phyloP scores from a whole-genome alignment of 2,888 invertebrate genomes.

The Cephus pulcher region DNA sequence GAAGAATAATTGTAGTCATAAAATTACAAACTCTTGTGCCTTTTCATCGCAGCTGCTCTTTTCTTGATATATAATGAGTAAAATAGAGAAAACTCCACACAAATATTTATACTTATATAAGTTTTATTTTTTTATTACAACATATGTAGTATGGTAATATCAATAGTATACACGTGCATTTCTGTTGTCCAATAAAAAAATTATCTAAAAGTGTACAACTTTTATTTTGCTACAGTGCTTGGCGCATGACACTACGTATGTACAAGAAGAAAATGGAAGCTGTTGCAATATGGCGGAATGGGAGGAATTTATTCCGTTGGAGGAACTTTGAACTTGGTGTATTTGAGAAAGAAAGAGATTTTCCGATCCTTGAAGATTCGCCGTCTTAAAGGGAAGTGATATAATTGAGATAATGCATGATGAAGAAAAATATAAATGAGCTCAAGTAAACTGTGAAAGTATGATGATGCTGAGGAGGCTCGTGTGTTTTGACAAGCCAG shows the following conservation, averaged over 20 bases:
- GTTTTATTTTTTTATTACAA: not conserved
- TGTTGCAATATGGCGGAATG: not conserved
- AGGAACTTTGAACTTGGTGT: not conserved
- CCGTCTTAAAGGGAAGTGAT: not conserved
- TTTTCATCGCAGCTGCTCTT: not conserved
- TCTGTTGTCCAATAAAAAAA: not conserved
- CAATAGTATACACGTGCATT: not conserved
- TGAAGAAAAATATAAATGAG: not conserved
- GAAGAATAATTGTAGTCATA: not conserved
- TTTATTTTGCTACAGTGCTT: not conserved
- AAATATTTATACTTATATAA: not conserved
- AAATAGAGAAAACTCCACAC: not conserved
- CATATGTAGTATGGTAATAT: not conserved
- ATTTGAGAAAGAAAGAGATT: not conserved
- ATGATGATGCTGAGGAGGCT: not conserved
- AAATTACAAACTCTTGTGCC: not conserved
- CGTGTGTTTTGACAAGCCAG: constrained; percentile 4
- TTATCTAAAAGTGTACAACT: not conserved
- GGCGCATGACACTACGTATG: not conserved
- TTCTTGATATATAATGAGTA: not conserved
- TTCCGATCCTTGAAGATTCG: not conserved
- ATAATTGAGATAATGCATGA: not conserved
- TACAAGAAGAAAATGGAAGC: not conserved
- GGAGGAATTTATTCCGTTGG: not conserved
- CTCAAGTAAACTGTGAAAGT: not conserved